phyloP scores from a whole-genome alignment of 2,888 invertebrate genomes.

The Hesperia comma region DNA sequence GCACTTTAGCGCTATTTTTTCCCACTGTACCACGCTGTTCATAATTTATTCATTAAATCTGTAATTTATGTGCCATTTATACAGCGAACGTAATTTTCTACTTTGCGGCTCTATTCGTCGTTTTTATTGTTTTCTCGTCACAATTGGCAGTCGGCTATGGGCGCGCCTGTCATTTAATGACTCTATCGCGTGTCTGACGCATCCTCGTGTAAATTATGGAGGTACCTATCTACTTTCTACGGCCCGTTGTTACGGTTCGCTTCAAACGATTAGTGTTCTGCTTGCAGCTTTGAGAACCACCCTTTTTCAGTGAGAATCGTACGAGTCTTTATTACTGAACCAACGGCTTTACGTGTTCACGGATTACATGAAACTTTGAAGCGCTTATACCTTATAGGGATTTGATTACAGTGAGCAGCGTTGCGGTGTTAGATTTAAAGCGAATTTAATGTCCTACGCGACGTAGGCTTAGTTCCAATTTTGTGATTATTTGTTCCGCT shows the following conservation, averaged over 20 bases:
- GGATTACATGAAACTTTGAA: too few relatives aligned
- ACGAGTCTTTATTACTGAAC: too few relatives aligned
- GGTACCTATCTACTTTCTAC: conserved; percentile 17
- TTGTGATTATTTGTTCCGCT: too few relatives aligned
- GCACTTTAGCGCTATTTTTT: conserved; percentile 79
- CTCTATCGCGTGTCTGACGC: conserved; percentile 58
- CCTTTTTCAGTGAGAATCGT: too few relatives aligned
- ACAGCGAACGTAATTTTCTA: conserved; percentile 62
- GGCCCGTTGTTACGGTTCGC: not conserved
- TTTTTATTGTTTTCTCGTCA: conserved; percentile 39
- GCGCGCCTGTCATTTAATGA: conserved; percentile 56
- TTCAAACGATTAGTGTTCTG: not conserved
- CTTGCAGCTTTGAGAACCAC: not conserved
- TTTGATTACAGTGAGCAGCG: not conserved
- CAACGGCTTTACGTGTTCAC: too few relatives aligned
- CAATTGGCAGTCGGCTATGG: conserved; percentile 35
- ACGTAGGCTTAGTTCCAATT: too few relatives aligned
- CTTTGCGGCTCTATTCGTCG: conserved; percentile 57
- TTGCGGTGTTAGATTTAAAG: too few relatives aligned
- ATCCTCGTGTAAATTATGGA: conserved; percentile 30
- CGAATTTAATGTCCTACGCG: too few relatives aligned
- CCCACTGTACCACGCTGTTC: conserved; percentile 67
- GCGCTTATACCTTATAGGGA: too few relatives aligned
- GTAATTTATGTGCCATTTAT: conserved; percentile 74
- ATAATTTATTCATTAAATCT: conserved; percentile 80